phyloP scores from a whole-genome alignment of 2,888 invertebrate genomes.

The Allophyes oxyacanthae region DNA sequence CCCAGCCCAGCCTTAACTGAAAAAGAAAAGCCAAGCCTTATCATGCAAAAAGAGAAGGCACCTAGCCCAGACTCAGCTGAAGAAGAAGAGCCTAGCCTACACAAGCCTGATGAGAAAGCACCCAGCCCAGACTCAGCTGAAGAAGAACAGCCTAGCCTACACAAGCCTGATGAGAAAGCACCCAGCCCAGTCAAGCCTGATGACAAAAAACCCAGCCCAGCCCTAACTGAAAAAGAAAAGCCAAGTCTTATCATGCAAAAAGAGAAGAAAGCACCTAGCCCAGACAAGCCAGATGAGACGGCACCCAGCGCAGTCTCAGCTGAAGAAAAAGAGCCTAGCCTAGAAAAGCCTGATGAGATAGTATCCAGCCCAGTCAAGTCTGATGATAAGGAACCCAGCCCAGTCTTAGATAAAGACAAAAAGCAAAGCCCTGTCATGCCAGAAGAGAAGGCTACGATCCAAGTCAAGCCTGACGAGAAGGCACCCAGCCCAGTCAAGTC shows the following conservation, averaged over 20 bases:
- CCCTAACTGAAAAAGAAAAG: slow-evolving; percentile 10
- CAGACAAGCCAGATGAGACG: neutral
- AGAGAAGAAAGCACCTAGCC: slow-evolving; percentile 21
- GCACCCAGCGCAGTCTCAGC: neutral
- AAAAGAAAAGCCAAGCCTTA: slow-evolving; percentile 11
- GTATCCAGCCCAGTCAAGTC: too few species aligned
- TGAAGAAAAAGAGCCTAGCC: too few species aligned
- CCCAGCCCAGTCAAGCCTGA: slow-evolving; percentile 6
- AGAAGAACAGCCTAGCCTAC: slow-evolving; percentile 9
- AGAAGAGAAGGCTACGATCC: neutral
- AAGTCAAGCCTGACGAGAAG: too few species aligned
- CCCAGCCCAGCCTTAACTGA: slow-evolving; percentile 29
- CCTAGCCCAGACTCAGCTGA: slow-evolving; percentile 18
- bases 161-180: slow-evolving; percentile 25
- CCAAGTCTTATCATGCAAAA: neutral
- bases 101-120: slow-evolving; percentile 20
- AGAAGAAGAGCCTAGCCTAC: slow-evolving; percentile 10
- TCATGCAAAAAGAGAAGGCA: slow-evolving; percentile 8
- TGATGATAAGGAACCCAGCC: neutral
- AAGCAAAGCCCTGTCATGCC: neutral
- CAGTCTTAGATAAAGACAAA: neutral
- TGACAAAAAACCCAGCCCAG: slow-evolving; percentile 15
- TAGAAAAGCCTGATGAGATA: neutral
- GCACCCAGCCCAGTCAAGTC: too few species aligned
- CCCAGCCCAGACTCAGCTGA: slow-evolving; percentile 11